Percentiles rank a stretch among this genome's conserved stretches.
phyloP scores from a whole-genome alignment of 2,113 vertebrate genomes.

The Rhea pennata region DNA sequence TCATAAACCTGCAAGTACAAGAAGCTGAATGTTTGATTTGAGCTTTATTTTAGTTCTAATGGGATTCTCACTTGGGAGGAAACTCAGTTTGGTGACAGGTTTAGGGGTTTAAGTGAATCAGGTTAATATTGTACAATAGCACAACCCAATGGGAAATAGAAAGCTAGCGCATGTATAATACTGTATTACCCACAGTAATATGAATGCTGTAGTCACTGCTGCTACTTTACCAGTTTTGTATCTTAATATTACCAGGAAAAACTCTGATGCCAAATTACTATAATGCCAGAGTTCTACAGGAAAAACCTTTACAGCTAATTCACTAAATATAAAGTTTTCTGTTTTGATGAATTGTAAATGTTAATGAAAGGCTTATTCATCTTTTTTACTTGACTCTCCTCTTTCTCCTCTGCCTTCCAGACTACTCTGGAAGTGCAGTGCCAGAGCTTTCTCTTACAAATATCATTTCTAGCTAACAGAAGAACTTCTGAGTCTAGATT shows the following conservation, averaged over 20 bases:
- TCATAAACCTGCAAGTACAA: neutral
- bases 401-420: neutral
- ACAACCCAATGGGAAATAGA: neutral
- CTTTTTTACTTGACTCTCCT: neutral
- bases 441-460: neutral
- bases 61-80: neutral
- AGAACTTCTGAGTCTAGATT: neutral
- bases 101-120: neutral
- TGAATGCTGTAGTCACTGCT: neutral
- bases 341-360: neutral
- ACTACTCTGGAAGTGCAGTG: neutral
- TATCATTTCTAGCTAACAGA: neutral
- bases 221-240: neutral
- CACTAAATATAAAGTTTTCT: neutral
- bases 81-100: neutral
- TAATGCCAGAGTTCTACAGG: neutral
- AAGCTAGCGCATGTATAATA: neutral
- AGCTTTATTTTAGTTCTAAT: neutral
- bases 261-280: neutral
- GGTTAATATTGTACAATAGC: neutral
- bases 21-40: neutral
- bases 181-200: neutral
- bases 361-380: neutral
- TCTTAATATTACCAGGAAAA: neutral
- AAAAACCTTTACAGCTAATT: neutral